Base-by-base conservation (phyloP, 2,888 invertebrate species). In the Nomada ferruginata region DNA sequence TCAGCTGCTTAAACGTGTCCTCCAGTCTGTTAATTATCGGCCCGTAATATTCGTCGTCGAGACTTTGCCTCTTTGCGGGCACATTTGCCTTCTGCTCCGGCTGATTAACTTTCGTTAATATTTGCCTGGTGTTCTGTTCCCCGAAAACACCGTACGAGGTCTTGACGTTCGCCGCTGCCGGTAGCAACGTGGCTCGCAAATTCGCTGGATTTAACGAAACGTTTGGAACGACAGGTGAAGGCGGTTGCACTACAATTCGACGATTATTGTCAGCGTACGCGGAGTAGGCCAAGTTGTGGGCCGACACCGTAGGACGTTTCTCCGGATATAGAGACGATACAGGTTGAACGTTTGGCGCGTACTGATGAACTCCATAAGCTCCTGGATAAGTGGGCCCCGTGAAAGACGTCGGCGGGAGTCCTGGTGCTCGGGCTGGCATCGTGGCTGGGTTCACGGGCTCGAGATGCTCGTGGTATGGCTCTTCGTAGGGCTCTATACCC, bases 21-120 rank as follows among this genome's bases (percentile, higher is more conserved):
- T 98, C 97, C 65, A 98, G 96, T 90, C 96, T 96, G n/a, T 96
- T 96, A 70, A 98, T 92, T 65, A 98, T 96, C 0, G 96, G 96
- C 18, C 97, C 97, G 93, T 97, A 98, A 94, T 97, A 98, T 13
- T 95, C 86, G 68, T 93, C 93, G 26, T 92, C 92, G 66, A 89
- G 90, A 1, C 47, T 94, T 94, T 1, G 94, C 90, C 20, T 69
- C 42, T 64, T 74, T 7, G n/a, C 23, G 0, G 20, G 26, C 0
- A 47, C 61, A 0, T 80, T 61, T 42, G 26, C 75, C 13, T 85
- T 89, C n/a, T 73, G 20, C 4, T 78, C 69, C 59, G 63, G 23
- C 20, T 84, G 86, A 10, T 76, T 66, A 23, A 72, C 83, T 18
- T 89, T 89, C 42, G 82, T 18, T 23, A 64, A 47, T 2, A 65